These are phyloP conservation scores for Galerucella nymphaeae DNA, from an alignment of 2,888 invertebrate genomes.

Conservation along the genomic window DNA sequence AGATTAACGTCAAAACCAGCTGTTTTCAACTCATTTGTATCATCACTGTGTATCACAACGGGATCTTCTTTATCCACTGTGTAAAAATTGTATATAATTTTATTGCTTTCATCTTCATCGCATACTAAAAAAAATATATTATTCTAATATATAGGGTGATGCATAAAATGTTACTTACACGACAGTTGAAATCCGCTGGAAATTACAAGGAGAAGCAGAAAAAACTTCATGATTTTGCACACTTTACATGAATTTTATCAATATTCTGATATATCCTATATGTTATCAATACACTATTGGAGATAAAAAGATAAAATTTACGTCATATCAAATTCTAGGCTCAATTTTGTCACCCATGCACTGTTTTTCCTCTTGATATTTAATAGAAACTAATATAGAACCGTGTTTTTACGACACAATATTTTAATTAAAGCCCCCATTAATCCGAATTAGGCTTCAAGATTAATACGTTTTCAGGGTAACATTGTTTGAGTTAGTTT, in stretches of 20 bases:
- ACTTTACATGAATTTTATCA: neutral
- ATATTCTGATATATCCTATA: neutral
- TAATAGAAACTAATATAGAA: no score
- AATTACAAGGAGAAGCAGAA: neutral
- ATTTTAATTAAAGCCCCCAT: neutral
- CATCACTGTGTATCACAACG: neutral
- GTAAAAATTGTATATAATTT: conserved; percentile 8
- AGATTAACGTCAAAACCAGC: conserved; percentile 4
- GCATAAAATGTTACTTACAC: neutral
- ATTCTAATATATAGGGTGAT: neutral
- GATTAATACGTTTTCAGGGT: neutral
- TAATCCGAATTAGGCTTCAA: neutral
- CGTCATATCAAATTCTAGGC: neutral
- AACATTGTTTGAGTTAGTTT: neutral
- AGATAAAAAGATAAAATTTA: neutral
- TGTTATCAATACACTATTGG: neutral
- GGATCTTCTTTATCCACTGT: neutral
- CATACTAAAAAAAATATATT: neutral
- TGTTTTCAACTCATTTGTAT: neutral
- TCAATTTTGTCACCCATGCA: no score
- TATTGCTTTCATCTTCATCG: neutral
- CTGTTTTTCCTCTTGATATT: no score
- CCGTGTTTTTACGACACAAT: neutral
- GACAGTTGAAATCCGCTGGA: neutral
- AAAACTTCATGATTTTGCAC: neutral